Evolutionary conservation across 2,888 invertebrate genomes (phyloP), one percentile per base, ranked within the genome.

Genomic region (Meganola albula): DNA sequence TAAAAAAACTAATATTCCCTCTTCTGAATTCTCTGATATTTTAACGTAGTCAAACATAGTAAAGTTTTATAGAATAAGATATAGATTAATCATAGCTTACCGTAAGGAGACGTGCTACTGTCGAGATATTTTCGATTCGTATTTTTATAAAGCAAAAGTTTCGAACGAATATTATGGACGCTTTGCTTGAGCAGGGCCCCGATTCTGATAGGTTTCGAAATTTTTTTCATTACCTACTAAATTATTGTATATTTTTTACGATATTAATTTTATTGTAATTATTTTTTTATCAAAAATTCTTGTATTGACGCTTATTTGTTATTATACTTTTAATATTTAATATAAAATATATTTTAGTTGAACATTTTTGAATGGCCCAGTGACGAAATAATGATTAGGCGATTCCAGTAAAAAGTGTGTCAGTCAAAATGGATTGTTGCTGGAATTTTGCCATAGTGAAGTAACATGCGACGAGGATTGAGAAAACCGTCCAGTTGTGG

Each of bases 1-100:
- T 48, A 54, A 72, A 72, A 71, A 74, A 73, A 71, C 75, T 77
- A 82, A 74, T 80, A 79, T 77, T 78, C 83, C 84, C 82, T 75
- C 75, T 83, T 84, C 83, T 79, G 83, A 76, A 83, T 82, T 84
- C 78, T 85, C 80, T 79, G 82, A 85, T 82, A 84, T 84, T 85
- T 85, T 84, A 84, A 78, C 35, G 80, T 84, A 84, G 85, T 61
- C n/a, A 57, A 48, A 44, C 36, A 52, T 53, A 53, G 53, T 51
- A 55, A 78, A 77, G 79, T 72, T 68, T 53, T 52, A 72, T 77
- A 77, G 74, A 56, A 53, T 80, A 84, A 83, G 82, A 61, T 46
- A 41, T 80, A 80, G 76, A 74, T 58, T 82, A 77, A 78, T 69
- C 51, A 74, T 84, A 85, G 85, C 82, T 83, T 85, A 74, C 62